A percentile compares a stretch with the other conserved stretches of the same genome.
phyloP scores from a whole-genome alignment of 2,888 invertebrate species.

The Pherbina coryleti region DNA sequence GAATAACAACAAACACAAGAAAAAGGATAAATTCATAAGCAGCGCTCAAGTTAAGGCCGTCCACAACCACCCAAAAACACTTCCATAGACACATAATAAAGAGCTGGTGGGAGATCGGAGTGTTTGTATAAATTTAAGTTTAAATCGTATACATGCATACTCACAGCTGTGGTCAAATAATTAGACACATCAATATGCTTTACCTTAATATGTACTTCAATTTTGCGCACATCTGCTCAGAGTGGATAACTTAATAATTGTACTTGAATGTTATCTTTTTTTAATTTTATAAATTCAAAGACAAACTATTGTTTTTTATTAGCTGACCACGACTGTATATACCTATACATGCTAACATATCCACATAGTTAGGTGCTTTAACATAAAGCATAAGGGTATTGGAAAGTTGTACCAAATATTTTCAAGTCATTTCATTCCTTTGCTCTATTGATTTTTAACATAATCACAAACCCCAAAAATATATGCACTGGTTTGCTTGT shows the following conservation, averaged over 20 bases:
- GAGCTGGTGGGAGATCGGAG: conserved; percentile 8
- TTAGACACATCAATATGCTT: neutral
- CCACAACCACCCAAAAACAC: conserved; percentile 8
- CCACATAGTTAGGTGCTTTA: neutral
- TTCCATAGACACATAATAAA: conserved; percentile 23
- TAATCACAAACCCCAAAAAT: conserved; percentile 59
- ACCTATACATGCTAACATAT: neutral
- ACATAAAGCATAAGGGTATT: neutral
- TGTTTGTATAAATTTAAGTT: conserved; percentile 34
- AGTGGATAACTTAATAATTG: too few species aligned
- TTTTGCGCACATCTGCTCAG: too few species aligned
- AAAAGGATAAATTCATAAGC: conserved; percentile 8
- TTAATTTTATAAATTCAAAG: too few species aligned
- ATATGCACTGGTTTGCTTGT: neutral
- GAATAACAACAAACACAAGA: conserved; percentile 3
- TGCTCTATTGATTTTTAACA: conserved; percentile 68
- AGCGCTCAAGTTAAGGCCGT: conserved; percentile 20
- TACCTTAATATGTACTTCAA: too few species aligned
- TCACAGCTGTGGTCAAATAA: conserved; percentile 27
- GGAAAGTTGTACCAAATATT: neutral
- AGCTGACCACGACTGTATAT: neutral
- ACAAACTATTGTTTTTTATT: neutral
- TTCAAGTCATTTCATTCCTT: conserved; percentile 45
- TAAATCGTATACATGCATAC: conserved; percentile 32
- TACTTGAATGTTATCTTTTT: too few species aligned